These are phyloP conservation scores for Drosophila parabipectinata DNA, from an alignment of 1,140 invertebrate genomes.

Conservation along the genomic window DNA sequence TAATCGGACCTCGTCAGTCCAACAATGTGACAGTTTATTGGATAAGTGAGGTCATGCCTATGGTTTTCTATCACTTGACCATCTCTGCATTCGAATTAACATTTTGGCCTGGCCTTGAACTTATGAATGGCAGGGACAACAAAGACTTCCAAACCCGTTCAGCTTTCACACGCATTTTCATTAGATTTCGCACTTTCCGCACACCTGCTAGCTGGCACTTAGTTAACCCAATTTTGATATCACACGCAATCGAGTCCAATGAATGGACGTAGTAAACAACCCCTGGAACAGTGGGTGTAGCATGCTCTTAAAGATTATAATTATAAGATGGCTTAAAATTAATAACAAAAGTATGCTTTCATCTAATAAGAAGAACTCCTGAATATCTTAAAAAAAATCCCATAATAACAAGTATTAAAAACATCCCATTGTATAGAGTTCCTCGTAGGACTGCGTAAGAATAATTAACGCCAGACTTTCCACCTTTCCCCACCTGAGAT, in stretches of 20 bases:
- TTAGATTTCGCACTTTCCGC: conserved; percentile 60
- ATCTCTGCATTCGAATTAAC: conserved; percentile 17
- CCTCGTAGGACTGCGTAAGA: background rate
- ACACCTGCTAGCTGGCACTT: conserved; percentile 63
- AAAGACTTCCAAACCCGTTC: conserved; percentile 19
- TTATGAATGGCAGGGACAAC: conserved; percentile 35
- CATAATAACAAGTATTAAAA: background rate
- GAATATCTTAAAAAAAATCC: background rate
- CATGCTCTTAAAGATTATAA: too few relatives aligned
- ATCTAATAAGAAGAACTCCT: too few relatives aligned
- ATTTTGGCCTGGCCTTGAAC: conserved; percentile 63
- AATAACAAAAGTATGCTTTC: too few relatives aligned
- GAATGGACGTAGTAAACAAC: conserved; percentile 66
- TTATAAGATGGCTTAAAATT: too few relatives aligned
- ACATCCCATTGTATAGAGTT: conserved; percentile 6
- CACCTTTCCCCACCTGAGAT: conserved; percentile 14
- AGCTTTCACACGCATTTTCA: conserved; percentile 66
- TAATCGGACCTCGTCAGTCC: background rate
- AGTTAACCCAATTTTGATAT: conserved; percentile 73
- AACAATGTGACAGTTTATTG: conserved; percentile 11
- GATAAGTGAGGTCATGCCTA: conserved; percentile 2
- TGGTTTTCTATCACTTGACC: background rate
- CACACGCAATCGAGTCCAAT: conserved; percentile 63
- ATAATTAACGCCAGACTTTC: conserved; percentile 9
- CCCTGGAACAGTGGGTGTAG: conserved; percentile 8